Evolutionary conservation across 2,888 invertebrate genomes (phyloP), one percentile per base, ranked within the genome.

Genomic region (Tachystola acroxantha): DNA sequence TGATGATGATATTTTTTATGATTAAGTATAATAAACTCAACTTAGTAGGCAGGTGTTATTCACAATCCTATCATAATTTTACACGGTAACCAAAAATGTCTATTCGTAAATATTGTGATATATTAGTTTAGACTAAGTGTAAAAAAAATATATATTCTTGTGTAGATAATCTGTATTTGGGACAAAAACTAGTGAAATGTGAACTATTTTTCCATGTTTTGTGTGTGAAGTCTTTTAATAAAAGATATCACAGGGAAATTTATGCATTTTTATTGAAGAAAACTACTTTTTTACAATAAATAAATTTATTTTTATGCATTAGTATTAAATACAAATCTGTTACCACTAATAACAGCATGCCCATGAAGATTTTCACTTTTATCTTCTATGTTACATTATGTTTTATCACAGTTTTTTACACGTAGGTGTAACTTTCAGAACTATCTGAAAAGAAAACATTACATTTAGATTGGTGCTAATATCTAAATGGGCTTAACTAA

Each of bases 121-220:
- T 35, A 22, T 35, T 11, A 24, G 16, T 16, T 33, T 42, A 33
- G 24, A n/a, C 29, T 31, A 39, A 16, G 3, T 26, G 26, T 32
- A 12, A 33, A 22, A 22, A 24, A 24, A 35, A 32, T 36, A 28
- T 34, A n/a, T n/a, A n/a, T n/a, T n/a, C n/a, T 36, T 30, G 26
- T 33, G 34, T 40, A 33, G 14, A 37, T 37, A 27, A 37, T 35
- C 19, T 38, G 33, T 41, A 32, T 42, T 42, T 33, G 28, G 25
- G 37, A 37, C 19, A 34, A 32, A 32, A 34, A 34, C 32, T 32
- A 34, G 28, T 32, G 10, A 16, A 36, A 37, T 54, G 53, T 53
- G 53, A 48, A 49, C 39, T 60, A 61, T 62, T 59, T 60, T 65
- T 60, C 53, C 54, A 62, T 58, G 55, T 59, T 65, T 64, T 57